Conservation (phyloP, 2,113 vertebrate genomes). For the Tringa solitaria region DNA sequence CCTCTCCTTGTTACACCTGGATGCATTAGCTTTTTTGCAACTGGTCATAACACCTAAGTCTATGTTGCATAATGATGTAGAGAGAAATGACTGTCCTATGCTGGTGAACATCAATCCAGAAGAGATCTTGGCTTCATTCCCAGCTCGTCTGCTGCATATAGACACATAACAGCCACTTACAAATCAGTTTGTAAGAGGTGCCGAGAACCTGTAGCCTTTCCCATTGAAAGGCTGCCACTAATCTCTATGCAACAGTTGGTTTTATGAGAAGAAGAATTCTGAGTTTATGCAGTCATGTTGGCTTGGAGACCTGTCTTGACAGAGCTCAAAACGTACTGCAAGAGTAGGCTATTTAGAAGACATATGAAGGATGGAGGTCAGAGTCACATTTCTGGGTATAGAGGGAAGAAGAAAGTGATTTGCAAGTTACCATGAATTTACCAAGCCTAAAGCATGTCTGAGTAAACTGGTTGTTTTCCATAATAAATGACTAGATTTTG, state of each 20-base stretch:
- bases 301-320: neutral
- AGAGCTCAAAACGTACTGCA: neutral
- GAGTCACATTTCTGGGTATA: neutral
- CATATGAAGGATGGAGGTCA: accelerated
- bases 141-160: neutral
- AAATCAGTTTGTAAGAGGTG: neutral
- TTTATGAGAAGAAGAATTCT: neutral
- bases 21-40: neutral
- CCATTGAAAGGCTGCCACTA: neutral
- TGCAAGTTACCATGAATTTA: neutral
- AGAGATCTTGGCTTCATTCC: neutral
- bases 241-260: neutral
- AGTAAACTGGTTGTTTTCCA: neutral
- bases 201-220: neutral
- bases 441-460: neutral
- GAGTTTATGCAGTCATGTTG: neutral
- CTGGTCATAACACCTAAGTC: neutral
- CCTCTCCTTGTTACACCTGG: neutral
- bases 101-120: neutral
- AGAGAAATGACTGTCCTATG: neutral
- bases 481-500: neutral
- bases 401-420: neutral
- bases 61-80: neutral
- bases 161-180: neutral
- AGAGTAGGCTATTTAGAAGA: neutral